Conservation (phyloP, 2,113 vertebrate genomes). For the Clarias batrachus region DNA sequence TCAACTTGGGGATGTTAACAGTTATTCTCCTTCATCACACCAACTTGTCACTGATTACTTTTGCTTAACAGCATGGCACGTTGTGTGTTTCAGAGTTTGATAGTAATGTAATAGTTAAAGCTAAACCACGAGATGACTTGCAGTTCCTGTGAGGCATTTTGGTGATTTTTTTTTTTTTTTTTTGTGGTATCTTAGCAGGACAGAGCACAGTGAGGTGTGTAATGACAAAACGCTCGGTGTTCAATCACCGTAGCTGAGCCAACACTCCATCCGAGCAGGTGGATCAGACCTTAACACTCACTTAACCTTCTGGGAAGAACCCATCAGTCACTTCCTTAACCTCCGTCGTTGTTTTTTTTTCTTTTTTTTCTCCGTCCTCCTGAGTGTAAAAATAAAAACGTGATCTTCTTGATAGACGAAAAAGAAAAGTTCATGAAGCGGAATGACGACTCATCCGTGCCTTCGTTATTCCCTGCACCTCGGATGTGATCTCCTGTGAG, state of each 20-base stretch:
- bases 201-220: conserved; percentile 34
- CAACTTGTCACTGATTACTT: background rate
- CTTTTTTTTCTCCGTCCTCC: background rate
- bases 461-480: conserved; percentile 43
- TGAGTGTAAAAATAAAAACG: conserved; percentile 30
- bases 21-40: background rate
- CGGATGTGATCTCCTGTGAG: conserved; percentile 12
- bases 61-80: background rate
- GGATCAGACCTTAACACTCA: conserved; percentile 46
- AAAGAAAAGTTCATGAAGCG: background rate
- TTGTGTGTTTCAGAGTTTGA: background rate
- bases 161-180: conserved; percentile 20
- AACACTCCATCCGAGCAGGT: conserved; percentile 37
- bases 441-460: conserved; percentile 5
- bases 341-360: conserved; percentile 24
- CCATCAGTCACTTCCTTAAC: conserved; percentile 39
- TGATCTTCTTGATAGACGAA: conserved; percentile 28
- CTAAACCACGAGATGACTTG: background rate
- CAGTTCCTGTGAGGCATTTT: conserved; percentile 2
- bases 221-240: conserved; percentile 45
- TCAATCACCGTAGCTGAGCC: conserved; percentile 39
- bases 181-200: background rate
- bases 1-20: background rate
- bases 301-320: conserved; percentile 45
- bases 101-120: background rate